phyloP scores from a whole-genome alignment of 2,797 vertebrate genomes.

The Luscinia megarhynchos region DNA sequence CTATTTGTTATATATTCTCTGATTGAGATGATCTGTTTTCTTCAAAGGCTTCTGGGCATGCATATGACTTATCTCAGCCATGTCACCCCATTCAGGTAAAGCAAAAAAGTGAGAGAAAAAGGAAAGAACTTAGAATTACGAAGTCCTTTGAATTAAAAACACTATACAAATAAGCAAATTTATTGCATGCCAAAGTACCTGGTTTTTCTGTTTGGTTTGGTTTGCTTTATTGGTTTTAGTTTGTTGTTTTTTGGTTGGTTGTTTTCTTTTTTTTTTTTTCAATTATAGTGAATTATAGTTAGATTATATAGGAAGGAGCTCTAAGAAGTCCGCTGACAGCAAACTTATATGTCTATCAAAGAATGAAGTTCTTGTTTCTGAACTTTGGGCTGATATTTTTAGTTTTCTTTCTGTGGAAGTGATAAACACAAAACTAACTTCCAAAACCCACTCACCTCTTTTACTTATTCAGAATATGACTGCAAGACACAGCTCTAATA shows the following conservation, averaged over 20 bases:
- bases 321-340: neutral
- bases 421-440: slow-evolving; percentile 10
- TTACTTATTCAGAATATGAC: neutral
- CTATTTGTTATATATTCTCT: neutral
- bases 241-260: neutral
- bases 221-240: neutral
- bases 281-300: neutral
- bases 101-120: neutral
- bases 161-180: neutral
- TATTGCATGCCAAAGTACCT: neutral
- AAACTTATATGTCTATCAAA: neutral
- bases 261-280: too few relatives aligned
- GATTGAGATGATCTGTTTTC: neutral
- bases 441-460: neutral
- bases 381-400: neutral
- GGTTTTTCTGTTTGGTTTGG: neutral
- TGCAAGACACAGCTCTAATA: neutral
- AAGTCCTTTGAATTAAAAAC: neutral
- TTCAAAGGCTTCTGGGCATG: neutral
- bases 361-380: neutral
- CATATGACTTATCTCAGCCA: neutral
- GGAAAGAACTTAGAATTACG: neutral
- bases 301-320: neutral
- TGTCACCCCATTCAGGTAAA: neutral
- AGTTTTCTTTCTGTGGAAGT: neutral